These are phyloP conservation scores for Metacarcinus magister DNA, from an alignment of 2,888 invertebrate species.

Conservation along the genomic window DNA sequence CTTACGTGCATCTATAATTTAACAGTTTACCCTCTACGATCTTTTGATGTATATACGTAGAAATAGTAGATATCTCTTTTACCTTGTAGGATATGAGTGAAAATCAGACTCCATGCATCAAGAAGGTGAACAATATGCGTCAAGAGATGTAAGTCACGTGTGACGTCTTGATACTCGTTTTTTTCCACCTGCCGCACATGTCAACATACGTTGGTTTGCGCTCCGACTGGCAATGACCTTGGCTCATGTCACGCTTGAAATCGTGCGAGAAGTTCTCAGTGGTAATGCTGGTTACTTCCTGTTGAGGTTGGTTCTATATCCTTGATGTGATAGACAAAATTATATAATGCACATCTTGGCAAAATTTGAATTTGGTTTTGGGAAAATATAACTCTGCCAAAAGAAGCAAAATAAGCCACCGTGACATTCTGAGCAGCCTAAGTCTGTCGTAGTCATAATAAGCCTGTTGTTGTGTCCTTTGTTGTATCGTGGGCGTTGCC, in stretches of 20 bases:
- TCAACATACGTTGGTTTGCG: not conserved
- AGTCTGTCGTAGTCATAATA: not conserved
- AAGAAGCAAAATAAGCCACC: not conserved
- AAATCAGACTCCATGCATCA: not conserved
- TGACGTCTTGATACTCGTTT: not conserved
- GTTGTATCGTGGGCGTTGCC: not conserved
- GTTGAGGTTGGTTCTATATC: constrained; percentile 12
- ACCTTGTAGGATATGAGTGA: not conserved
- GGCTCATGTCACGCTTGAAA: not conserved
- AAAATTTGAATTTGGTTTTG: not conserved
- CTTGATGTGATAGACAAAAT: not conserved
- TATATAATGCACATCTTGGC: not conserved
- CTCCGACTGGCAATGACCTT: not conserved
- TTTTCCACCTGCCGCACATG: not conserved
- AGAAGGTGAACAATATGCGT: not conserved
- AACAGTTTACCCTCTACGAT: no score
- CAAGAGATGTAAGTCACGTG: not conserved
- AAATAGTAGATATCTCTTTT: not conserved
- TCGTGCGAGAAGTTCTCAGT: constrained; percentile 7
- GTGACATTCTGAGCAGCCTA: not conserved
- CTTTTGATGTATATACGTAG: not conserved
- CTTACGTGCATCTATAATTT: no score
- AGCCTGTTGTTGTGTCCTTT: not conserved
- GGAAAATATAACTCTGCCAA: not conserved
- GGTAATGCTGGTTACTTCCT: constrained; percentile 3